Percentiles rank a stretch among this genome's conserved stretches.
Evolutionary conservation across 2,797 vertebrate species (phyloP).

Genomic region (Periparus ater): DNA sequence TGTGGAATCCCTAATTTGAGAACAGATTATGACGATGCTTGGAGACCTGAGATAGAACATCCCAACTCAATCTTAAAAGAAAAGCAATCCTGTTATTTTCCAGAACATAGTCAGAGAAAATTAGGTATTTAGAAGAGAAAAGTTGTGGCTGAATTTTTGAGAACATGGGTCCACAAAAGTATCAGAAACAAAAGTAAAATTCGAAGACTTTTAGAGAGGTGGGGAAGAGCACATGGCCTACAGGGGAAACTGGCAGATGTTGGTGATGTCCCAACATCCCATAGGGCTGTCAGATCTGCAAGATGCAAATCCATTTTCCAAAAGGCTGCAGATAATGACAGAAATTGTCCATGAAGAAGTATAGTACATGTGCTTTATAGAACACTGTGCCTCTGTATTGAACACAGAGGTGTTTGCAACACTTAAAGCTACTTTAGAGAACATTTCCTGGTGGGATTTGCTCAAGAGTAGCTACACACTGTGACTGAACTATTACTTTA

Average conservation of each 20-base stretch:
- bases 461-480: not conserved
- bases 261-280: too few species aligned
- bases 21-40: not conserved
- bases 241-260: not conserved
- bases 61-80: not conserved
- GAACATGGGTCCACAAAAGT: not conserved
- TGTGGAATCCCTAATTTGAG: conserved; percentile 19
- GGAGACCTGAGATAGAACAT: not conserved
- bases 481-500: not conserved
- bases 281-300: not conserved
- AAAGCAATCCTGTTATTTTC: not conserved
- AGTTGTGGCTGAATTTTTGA: not conserved
- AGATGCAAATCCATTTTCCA: not conserved
- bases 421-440: not conserved
- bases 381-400: not conserved
- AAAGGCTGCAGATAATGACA: not conserved
- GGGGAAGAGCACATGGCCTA: not conserved
- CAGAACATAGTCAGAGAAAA: not conserved
- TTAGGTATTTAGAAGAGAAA: not conserved
- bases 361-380: not conserved
- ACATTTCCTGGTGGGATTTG: not conserved
- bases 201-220: not conserved
- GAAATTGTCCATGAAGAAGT: not conserved
- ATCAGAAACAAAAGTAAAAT: not conserved
- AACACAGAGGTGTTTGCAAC: not conserved